phyloP scores from a whole-genome alignment of 2,113 vertebrate species.

The Atrichornis clamosus region DNA sequence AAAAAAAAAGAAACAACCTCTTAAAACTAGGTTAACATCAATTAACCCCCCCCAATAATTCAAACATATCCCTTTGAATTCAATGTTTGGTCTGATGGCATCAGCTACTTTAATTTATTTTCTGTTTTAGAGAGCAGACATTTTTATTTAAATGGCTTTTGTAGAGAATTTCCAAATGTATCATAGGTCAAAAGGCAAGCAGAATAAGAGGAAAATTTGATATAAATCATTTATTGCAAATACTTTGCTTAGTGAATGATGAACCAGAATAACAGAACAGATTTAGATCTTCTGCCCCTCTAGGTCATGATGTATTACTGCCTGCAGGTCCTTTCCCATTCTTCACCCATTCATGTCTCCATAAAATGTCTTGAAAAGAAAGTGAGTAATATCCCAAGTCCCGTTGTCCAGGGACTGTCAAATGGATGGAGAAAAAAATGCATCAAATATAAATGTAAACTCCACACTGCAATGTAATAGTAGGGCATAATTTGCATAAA shows the following conservation, averaged over 20 bases:
- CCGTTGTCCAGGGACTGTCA: conserved; percentile 35
- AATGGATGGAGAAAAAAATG: not conserved
- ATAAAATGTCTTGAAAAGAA: conserved; percentile 21
- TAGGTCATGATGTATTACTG: conserved; percentile 25
- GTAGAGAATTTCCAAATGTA: not conserved
- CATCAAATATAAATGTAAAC: not conserved
- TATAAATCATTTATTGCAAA: not conserved
- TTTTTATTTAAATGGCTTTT: not conserved
- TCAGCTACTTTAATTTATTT: not conserved
- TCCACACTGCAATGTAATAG: not conserved
- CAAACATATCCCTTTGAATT: not conserved
- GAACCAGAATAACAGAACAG: conserved; percentile 27
- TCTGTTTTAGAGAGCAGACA: not conserved
- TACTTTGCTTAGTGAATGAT: conserved; percentile 28
- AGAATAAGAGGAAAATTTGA: not conserved
- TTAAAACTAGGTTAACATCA: not conserved
- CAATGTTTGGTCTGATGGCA: not conserved
- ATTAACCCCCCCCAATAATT: not conserved
- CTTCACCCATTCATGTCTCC: not conserved
- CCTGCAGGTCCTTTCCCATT: conserved; percentile 13
- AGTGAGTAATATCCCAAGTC: conserved; percentile 4
- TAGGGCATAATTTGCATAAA: conserved; percentile 71
- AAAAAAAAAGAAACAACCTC: not conserved
- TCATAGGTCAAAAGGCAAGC: not conserved
- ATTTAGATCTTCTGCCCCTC: conserved; percentile 15